Evolutionary conservation across 2,113 vertebrate species (phyloP), one percentile per base, ranked within the genome.

Genomic region (Zapornia atra): DNA sequence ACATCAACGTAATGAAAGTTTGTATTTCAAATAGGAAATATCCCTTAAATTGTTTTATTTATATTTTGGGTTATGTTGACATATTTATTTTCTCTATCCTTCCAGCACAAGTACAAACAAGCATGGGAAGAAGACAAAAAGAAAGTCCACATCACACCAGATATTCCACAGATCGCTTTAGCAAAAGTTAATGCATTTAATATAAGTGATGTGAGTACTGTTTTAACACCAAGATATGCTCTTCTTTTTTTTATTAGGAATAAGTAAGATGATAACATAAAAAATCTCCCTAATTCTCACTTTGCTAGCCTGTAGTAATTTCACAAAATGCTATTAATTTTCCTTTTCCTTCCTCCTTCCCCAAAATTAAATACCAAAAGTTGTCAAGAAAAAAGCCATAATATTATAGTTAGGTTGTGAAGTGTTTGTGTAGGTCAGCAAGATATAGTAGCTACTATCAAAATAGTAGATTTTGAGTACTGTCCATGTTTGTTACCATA

Each of bases 61-160:
- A 12, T 24, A 50, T 50, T 76, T 57, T 87, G 65, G 9, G 29
- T 40, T 63, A 31, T 29, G 1, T 13, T 94, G 51, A 75, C 15
- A 3, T 53, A 11, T 15, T 38, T 76, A 22, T 51, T 63, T 69
- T 46, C 46, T 28, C 40, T 14, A 25, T 31, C 20, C 69, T 90
- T 96, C 70, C 44, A 98, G 98, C 97, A 98, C 97, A 98, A 99
- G 57, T 99, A 99, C 92, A 99, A 98, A 91, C 92, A 98, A 95
- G 98, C 98, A 11, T 99, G 99, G 99, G 98, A 99, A 24, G 98
- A 99, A 56, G 99, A 99, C 86, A 99, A 99, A 90, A 98, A 98
- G 61, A 98, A 98, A 61, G 51, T 99, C 80, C 99, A 99, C 69
- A 94, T 99, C 73, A 99, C 98, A 97, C 98, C 99, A 65, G 99